phyloP scores from a whole-genome alignment of 1,140 invertebrate genomes.

The Dolichoris vasculosae region DNA sequence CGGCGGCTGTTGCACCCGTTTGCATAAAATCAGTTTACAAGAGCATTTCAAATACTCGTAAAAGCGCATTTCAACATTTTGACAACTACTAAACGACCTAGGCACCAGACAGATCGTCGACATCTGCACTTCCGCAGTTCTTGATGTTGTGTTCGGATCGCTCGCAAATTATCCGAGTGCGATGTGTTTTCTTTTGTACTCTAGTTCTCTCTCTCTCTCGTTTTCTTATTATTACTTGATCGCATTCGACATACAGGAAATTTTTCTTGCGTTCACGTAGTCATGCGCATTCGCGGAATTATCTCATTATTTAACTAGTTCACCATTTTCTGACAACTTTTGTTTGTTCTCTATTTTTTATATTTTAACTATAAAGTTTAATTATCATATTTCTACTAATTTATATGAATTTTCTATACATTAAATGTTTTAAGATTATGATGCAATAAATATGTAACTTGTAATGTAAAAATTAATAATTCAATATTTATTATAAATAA shows the following conservation, averaged over 20 bases:
- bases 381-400: background rate
- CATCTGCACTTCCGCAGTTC: constrained; percentile 31
- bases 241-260: background rate
- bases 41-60: constrained; percentile 52
- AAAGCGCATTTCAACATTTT: constrained; percentile 52
- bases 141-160: constrained; percentile 29
- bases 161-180: constrained; percentile 28
- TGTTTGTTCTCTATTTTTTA: background rate
- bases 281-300: background rate
- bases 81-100: constrained; percentile 50
- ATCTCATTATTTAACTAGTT: constrained; percentile 41
- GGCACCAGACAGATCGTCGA: constrained; percentile 42
- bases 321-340: background rate
- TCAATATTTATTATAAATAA: background rate
- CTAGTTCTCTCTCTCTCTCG: background rate
- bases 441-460: background rate
- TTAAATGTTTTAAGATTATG: background rate
- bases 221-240: constrained; percentile 1
- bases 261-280: constrained; percentile 21
- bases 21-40: constrained; percentile 38
- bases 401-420: background rate
- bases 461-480: background rate
- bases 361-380: background rate
- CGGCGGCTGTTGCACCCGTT: constrained; percentile 16
- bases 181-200: background rate